Evolutionary conservation across 2,113 vertebrate species (phyloP), one percentile per base, ranked within the genome.

Genomic region (Amazona guildingii): DNA sequence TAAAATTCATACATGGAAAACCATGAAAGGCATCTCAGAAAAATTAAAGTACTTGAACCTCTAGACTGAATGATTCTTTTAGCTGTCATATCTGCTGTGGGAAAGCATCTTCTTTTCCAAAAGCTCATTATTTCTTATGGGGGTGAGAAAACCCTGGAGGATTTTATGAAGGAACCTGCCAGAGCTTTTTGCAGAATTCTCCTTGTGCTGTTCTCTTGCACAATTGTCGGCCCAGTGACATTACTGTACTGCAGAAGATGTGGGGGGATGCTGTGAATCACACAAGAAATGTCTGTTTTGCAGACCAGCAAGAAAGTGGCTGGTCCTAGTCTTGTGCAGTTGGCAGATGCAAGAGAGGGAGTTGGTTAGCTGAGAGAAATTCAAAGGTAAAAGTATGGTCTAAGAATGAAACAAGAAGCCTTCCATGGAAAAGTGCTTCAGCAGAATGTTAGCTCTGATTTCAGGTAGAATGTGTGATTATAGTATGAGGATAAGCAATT

Each of bases 181-280:
- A 35, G 24, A 89, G 6, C 2, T 24, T 90, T 79, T 73, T 80
- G 37, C 43, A 83, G 52, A 48, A 44, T 69, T 63, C 3, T 35
- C 70, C 16, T 61, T 94, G 15, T 57, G 21, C 28, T 75, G 7
- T 41, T 63, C 12, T 89, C 24, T 64, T 82, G 52, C 44, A 49
- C 17, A 37, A 41, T 7, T 37, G 11, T 46, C 0, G 0, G 10
- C 25, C 21, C 25, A 59, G 9, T 64, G 54, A 55, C 6, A 5
- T 39, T 1, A 7, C 41, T 74, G 13, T 75, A 66, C 29, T 0
- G 0, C 31, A 66, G n/a, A 13, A 41, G 52, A 41, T 0, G 0
- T 10, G 1, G 6, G 2, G 18, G 6, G 10, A 52, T 5, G 4
- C 33, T 64, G n/a, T 83, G 59, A 83, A 46, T 66, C 35, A 52